Evolutionary conservation across 2,797 vertebrate species (phyloP).

Genomic region (Brachymystax lenok): DNA sequence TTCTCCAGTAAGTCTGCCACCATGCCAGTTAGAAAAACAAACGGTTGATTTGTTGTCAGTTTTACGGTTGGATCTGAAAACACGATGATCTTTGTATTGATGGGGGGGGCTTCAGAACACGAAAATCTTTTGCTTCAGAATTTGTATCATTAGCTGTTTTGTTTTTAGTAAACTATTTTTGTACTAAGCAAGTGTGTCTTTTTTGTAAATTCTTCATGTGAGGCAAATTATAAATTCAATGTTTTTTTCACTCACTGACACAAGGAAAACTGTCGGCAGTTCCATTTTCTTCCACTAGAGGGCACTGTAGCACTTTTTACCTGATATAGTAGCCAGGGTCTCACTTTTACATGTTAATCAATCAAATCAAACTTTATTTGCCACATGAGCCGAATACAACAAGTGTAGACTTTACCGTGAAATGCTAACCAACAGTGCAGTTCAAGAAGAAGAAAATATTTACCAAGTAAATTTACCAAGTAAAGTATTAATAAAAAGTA

Average conservation of each 20-base stretch:
- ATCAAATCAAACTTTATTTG: no score
- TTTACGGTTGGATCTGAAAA: slow-evolving; percentile 39
- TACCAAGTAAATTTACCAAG: no score
- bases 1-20: slow-evolving; percentile 28
- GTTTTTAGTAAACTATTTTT: slow-evolving; percentile 65
- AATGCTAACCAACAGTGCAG: no score
- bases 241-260: slow-evolving; percentile 14
- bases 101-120: slow-evolving; percentile 1
- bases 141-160: slow-evolving; percentile 39
- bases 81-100: slow-evolving; percentile 36
- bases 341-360: slow-evolving; percentile 30
- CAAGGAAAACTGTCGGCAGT: slow-evolving; percentile 3
- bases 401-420: no score
- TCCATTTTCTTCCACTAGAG: slow-evolving; percentile 61
- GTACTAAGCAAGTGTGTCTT: slow-evolving; percentile 40
- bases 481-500: no score
- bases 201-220: slow-evolving; percentile 12
- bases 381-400: no score
- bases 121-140: slow-evolving; percentile 37
- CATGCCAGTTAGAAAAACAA: slow-evolving; percentile 8
- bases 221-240: slow-evolving; percentile 29
- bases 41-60: slow-evolving; percentile 41
- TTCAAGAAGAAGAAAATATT: no score
- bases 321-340: slow-evolving; percentile 29
- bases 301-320: slow-evolving; percentile 46